A percentile compares a stretch with the other conserved stretches of the same genome.
Evolutionary conservation across 2,888 invertebrate species (phyloP).

Genomic region (Nemurella pictetii): DNA sequence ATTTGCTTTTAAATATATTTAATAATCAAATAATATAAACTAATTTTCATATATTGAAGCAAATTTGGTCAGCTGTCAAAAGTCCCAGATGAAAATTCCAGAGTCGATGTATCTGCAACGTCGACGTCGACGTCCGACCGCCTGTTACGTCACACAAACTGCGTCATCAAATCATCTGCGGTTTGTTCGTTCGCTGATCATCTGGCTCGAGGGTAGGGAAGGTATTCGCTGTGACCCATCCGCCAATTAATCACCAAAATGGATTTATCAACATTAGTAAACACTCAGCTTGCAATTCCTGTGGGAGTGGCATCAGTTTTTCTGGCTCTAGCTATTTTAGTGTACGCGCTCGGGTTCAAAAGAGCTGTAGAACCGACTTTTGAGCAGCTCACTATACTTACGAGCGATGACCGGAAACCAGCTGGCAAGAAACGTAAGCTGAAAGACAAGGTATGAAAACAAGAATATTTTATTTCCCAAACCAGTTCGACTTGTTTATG

Average conservation of each 20-base stretch:
- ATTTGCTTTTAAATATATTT: background rate
- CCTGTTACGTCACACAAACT: constrained; percentile 28
- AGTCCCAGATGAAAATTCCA: background rate
- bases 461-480: constrained; percentile 2
- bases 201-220: background rate
- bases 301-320: constrained; percentile 68
- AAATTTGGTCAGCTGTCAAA: background rate
- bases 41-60: background rate
- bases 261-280: constrained; percentile 48
- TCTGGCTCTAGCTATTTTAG: constrained; percentile 60
- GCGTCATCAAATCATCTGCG: constrained; percentile 13
- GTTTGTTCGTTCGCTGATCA: background rate
- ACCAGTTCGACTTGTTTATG: constrained; percentile 14
- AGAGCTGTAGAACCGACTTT: constrained; percentile 80
- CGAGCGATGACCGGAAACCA: constrained; percentile 68
- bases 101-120: constrained; percentile 5
- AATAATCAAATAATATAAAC: too few relatives aligned
- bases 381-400: constrained; percentile 65
- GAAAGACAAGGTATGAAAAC: constrained; percentile 47
- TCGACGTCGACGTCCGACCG: constrained; percentile 13
- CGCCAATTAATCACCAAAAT: constrained; percentile 40
- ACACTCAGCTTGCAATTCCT: constrained; percentile 59
- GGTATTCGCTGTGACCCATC: background rate
- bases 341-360: constrained; percentile 79
- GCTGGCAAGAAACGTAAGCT: constrained; percentile 63